Evolutionary conservation across 2,797 vertebrate species (phyloP).

Genomic region (Clarias platycephalus): DNA sequence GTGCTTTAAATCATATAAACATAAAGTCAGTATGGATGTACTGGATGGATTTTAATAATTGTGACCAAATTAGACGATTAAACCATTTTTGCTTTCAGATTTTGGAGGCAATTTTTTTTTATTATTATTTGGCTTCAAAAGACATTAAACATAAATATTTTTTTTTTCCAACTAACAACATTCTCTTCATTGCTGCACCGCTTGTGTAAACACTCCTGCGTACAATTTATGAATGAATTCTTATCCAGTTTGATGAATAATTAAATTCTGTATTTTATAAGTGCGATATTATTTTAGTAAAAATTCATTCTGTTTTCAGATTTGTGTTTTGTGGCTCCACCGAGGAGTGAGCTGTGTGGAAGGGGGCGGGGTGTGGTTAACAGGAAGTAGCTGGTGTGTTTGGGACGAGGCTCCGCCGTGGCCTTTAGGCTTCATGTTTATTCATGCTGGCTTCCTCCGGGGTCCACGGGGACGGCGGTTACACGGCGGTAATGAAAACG

Average conservation of each 20-base stretch:
- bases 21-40: background rate
- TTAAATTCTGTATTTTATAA: background rate
- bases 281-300: too few species aligned
- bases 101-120: background rate
- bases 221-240: background rate
- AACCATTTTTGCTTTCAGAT: background rate
- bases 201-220: background rate
- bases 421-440: slow-evolving; percentile 69
- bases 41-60: background rate
- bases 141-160: background rate
- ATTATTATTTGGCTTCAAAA: background rate
- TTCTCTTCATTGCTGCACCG: too few species aligned
- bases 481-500: slow-evolving; percentile 67
- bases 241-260: background rate
- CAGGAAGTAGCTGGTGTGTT: slow-evolving; percentile 57
- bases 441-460: slow-evolving; percentile 67
- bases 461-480: slow-evolving; percentile 69
- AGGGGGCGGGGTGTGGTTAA: slow-evolving; percentile 50
- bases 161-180: background rate
- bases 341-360: background rate
- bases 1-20: background rate
- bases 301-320: background rate
- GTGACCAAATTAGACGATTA: background rate
- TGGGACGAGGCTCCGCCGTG: slow-evolving; percentile 50
- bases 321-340: background rate